These are phyloP conservation scores for Strigamia maritima DNA, from an alignment of 2,888 invertebrate species.

Conservation along the genomic window DNA sequence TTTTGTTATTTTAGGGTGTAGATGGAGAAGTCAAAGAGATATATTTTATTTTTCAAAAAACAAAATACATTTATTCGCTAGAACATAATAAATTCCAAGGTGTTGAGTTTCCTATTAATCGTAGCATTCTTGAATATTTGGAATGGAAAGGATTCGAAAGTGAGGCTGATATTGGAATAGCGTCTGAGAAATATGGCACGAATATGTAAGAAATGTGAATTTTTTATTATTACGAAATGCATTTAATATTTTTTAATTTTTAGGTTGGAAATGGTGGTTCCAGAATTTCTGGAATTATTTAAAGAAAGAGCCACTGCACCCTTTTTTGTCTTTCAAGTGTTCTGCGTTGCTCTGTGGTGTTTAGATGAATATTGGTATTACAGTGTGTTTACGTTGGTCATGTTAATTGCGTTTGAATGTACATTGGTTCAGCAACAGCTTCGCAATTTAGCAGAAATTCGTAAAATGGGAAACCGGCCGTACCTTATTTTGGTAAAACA, in stretches of 20 bases:
- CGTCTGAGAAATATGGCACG: slow-evolving; percentile 79
- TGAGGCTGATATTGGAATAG: slow-evolving; percentile 71
- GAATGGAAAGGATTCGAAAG: slow-evolving; percentile 83
- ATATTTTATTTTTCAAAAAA: slow-evolving; percentile 97
- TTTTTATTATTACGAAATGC: too few relatives aligned
- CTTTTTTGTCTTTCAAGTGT: slow-evolving; percentile 98
- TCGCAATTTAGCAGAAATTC: slow-evolving; percentile 95
- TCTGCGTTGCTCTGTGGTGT: slow-evolving; percentile 98
- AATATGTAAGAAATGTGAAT: slow-evolving; percentile 67
- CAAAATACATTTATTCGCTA: slow-evolving; percentile 77
- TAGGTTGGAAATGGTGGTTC: slow-evolving; percentile 77
- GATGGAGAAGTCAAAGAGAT: slow-evolving; percentile 59
- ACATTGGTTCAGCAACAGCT: slow-evolving; percentile 97
- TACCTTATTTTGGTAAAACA: slow-evolving; percentile 69
- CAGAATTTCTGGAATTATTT: slow-evolving; percentile 94
- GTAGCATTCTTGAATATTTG: slow-evolving; percentile 67
- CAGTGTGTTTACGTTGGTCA: slow-evolving; percentile 90
- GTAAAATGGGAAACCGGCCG: slow-evolving; percentile 98
- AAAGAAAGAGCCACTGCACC: slow-evolving; percentile 97
- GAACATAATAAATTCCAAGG: slow-evolving; percentile 78
- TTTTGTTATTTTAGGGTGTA: slow-evolving; percentile 49
- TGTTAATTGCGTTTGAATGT: slow-evolving; percentile 95
- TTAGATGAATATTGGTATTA: slow-evolving; percentile 98
- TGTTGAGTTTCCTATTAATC: slow-evolving; percentile 78
- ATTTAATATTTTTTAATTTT: neutral